These are phyloP conservation scores for Odocoileus virginianus DNA, from an alignment of 2,113 vertebrate species.

Conservation along the genomic window DNA sequence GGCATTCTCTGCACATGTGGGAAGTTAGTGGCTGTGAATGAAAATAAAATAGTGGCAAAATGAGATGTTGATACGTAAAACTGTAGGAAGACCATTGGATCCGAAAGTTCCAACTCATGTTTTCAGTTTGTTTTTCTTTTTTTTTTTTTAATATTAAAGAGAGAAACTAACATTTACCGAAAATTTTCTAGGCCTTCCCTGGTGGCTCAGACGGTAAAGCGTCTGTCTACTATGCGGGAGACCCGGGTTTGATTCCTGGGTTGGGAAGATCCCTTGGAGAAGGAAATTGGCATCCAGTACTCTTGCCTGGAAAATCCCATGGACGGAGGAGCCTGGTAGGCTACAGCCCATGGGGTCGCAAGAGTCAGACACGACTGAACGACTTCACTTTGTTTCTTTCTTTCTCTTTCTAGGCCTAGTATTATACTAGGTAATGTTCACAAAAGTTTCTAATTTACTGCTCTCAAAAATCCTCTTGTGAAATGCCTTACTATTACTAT, in stretches of 20 bases:
- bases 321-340: too few species aligned
- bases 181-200: not conserved
- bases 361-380: too few species aligned
- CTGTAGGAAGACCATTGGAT: not conserved
- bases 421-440: conserved; percentile 6
- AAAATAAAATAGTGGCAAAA: not conserved
- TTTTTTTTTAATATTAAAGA: not conserved
- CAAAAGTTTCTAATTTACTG: not conserved
- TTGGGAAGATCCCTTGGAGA: too few species aligned
- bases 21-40: not conserved
- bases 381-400: too few species aligned
- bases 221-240: too few species aligned
- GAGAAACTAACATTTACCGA: not conserved
- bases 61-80: not conserved
- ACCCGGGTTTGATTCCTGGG: too few species aligned
- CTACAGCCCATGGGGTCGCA: too few species aligned
- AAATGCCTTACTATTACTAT: not conserved
- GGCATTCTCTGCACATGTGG: not conserved
- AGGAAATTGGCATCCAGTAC: too few species aligned
- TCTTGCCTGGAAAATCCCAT: too few species aligned
- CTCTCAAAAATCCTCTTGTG: not conserved
- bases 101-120: not conserved
- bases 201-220: too few species aligned
- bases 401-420: not conserved
- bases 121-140: not conserved